Evolutionary conservation across 2,888 invertebrate genomes (phyloP), one percentile per base, ranked within the genome.

Genomic region (Euzetes globulus): DNA sequence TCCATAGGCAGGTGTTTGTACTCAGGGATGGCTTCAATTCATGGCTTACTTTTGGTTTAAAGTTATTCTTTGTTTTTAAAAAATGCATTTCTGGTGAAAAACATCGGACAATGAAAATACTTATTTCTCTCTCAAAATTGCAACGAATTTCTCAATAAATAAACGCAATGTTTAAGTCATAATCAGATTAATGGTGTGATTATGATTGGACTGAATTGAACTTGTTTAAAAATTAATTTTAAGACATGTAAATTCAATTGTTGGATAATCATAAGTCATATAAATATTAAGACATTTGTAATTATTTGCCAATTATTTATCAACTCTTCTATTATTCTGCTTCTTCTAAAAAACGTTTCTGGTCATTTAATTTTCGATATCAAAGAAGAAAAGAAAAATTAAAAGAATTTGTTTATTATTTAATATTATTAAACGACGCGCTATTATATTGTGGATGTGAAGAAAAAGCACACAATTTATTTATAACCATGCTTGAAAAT

Each of bases 221-320:
- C n/a, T 52, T 52, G 52, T 19, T 11, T 25, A 22, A 25, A 22
- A 6, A 55, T 22, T 15, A 19, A 19, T 19, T 52, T n/a, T 19
- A 19, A 52, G 17, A 47, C 11, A 15, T 52, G 19, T 52, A n/a
- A 2, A 52, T 52, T 55, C 55, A 55, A 55, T 25, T 55, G 55
- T 55, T 55, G 55, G 55, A 55, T 55, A 55, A 55, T 55, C 55
- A 55, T 13, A 55, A 55, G 55, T 55, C 55, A 55, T 52, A 52
- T 52, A 52, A 5, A 19, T n/a, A 52, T n/a, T 19, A 52, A 19
- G 7, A 19, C 19, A 19, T 33, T 33, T 4, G 9, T 33, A 33
- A 33, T 33, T 33, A 33, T 33, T 33, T 33, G 33, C 33, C 33
- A 33, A 33, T 33, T 33, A 33, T 33, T 33, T 33, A 33, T n/a